Evolutionary conservation across 2,888 invertebrate species (phyloP), one percentile per base, ranked within the genome.

Genomic region (Noctuana brunneofusca): DNA sequence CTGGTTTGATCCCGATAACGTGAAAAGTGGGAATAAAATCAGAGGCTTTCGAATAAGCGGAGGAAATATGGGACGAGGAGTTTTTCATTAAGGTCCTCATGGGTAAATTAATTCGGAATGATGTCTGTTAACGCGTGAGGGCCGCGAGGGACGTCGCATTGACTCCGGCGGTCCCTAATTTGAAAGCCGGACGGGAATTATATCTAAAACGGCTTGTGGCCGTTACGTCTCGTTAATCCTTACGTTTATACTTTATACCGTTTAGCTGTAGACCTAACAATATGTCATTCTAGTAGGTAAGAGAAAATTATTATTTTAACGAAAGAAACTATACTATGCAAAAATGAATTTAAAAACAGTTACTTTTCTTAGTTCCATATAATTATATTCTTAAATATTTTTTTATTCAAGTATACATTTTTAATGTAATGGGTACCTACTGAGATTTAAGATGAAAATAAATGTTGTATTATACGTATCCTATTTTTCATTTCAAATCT

Each of bases 71-170:
- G 48, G 50, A 56, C 20, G 58, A 30, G 41, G 32, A 48, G 57
- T 30, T 71, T 76, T 74, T 75, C 71, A 76, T 74, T 73, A 73
- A 72, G 72, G 68, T 71, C 66, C 58, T 73, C 67, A 71, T 71
- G 73, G 72, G 72, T 73, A 72, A 58, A 66, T 72, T 72, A 73
- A 74, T 73, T 68, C 64, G 68, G 66, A 74, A 75, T 76, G 73
- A 76, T 72, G 72, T 75, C 68, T 71, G 65, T 71, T 65, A 68
- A 22, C 53, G 69, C 72, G 73, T 72, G 74, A 58, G 64, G 56
- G 69, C 52, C 74, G 38, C 14, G 46, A 32, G 22, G 30, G 48
- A 22, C n/a, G 54, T 30, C 54, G 22, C 22, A 35, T 53, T 48
- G 48, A 55, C 35, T 54, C 38, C 48, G 48, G 38, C 53, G 54